A percentile compares a stretch with the other conserved stretches of the same genome.
These are phyloP conservation scores for Planococcus citri DNA, from an alignment of 1,140 invertebrate genomes.

Conservation along the genomic window DNA sequence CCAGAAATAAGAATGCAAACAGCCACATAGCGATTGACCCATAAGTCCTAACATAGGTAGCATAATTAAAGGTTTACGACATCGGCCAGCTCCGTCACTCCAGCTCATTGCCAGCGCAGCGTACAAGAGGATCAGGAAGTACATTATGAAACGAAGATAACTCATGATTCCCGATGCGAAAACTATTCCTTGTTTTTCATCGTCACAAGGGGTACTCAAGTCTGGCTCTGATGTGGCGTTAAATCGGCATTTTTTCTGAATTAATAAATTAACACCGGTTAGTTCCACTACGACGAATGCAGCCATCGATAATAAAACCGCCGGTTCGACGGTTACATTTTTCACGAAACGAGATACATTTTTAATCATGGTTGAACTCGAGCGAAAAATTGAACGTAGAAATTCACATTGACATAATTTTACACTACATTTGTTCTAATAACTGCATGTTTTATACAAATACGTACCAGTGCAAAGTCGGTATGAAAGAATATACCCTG, in stretches of 20 bases:
- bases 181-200: background rate
- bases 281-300: background rate
- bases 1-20: background rate
- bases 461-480: too few relatives aligned
- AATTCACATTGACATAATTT: too few relatives aligned
- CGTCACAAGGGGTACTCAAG: background rate
- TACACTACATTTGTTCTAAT: too few relatives aligned
- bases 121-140: conserved; percentile 26
- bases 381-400: too few relatives aligned
- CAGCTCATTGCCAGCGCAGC: conserved; percentile 13
- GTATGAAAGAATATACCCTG: too few relatives aligned
- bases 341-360: too few relatives aligned
- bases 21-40: background rate
- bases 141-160: too few relatives aligned
- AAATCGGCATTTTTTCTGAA: background rate
- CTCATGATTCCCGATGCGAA: background rate
- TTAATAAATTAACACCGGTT: background rate
- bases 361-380: too few relatives aligned
- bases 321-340: too few relatives aligned
- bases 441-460: too few relatives aligned
- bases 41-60: background rate
- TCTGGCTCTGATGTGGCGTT: background rate
- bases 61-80: conserved; percentile 27
- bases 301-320: too few relatives aligned
- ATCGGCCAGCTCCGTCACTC: background rate